These are phyloP conservation scores for Zaprionus ornatus DNA, from an alignment of 1,140 invertebrate species.

Conservation along the genomic window DNA sequence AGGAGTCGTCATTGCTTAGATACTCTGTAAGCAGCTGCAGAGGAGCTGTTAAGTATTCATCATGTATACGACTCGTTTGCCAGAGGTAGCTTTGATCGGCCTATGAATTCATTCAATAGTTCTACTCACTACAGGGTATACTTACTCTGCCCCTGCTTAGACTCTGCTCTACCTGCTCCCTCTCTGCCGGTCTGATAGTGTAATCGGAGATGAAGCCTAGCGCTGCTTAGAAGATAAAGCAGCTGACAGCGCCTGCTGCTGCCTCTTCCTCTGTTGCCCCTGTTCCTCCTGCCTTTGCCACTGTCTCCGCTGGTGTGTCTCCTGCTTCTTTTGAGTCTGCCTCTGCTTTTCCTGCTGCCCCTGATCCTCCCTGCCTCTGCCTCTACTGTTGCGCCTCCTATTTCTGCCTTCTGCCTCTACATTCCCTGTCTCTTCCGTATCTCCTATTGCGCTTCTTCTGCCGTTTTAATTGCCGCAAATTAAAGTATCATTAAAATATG, in stretches of 20 bases:
- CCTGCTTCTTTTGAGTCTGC: not conserved
- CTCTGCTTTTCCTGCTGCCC: not conserved
- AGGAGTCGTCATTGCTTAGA: not conserved
- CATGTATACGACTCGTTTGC: too few species aligned
- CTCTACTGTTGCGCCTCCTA: not conserved
- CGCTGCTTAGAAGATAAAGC: not conserved
- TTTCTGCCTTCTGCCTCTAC: too few species aligned
- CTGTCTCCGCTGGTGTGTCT: not conserved
- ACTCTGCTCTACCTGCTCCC: not conserved
- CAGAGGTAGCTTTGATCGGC: too few species aligned
- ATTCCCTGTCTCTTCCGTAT: too few species aligned
- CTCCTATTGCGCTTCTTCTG: constrained; percentile 24
- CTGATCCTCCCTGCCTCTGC: not conserved
- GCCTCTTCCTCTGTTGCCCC: not conserved
- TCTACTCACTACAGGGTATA: not conserved
- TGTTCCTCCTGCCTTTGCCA: too few species aligned
- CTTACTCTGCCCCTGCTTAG: not conserved
- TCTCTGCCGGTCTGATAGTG: constrained; percentile 53
- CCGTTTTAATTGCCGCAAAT: constrained; percentile 79
- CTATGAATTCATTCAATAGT: not conserved
- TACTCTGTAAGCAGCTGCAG: not conserved
- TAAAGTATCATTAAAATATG: constrained; percentile 80
- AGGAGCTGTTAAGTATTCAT: not conserved
- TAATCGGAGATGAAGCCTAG: constrained; percentile 51
- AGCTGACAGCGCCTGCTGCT: not conserved